These are phyloP conservation scores for Drosophila merina DNA, from an alignment of 2,888 invertebrate genomes.

Conservation along the genomic window DNA sequence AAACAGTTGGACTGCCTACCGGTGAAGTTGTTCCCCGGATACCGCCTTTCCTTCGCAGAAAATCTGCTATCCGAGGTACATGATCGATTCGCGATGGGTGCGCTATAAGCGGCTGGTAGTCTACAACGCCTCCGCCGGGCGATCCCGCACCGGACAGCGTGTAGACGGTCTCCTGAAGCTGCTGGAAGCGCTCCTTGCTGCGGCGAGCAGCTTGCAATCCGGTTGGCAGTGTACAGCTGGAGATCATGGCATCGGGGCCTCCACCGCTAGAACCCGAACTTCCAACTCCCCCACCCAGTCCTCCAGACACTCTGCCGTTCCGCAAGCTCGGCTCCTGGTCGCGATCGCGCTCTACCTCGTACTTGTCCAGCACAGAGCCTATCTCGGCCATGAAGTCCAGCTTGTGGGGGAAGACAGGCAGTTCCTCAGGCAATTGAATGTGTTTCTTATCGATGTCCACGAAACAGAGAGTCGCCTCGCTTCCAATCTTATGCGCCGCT, in stretches of 20 bases:
- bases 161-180: slow-evolving; percentile 89
- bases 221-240: slow-evolving; percentile 91
- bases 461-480: slow-evolving; percentile 95
- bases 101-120: slow-evolving; percentile 82
- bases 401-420: slow-evolving; percentile 96
- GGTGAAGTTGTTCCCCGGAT: slow-evolving; percentile 68
- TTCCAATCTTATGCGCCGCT: slow-evolving; percentile 87
- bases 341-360: slow-evolving; percentile 85
- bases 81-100: slow-evolving; percentile 87
- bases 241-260: slow-evolving; percentile 88
- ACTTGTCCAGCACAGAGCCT: slow-evolving; percentile 89
- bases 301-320: slow-evolving; percentile 65
- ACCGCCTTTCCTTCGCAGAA: slow-evolving; percentile 90
- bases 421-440: slow-evolving; percentile 97
- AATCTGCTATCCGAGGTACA: slow-evolving; percentile 93
- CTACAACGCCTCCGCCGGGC: slow-evolving; percentile 65
- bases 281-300: slow-evolving; percentile 12
- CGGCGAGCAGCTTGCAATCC: slow-evolving; percentile 82
- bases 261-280: slow-evolving; percentile 5
- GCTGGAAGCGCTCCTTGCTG: slow-evolving; percentile 87
- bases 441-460: slow-evolving; percentile 97
- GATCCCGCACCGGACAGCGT: slow-evolving; percentile 77
- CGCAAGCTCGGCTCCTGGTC: slow-evolving; percentile 76
- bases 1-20: slow-evolving; percentile 66
- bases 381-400: slow-evolving; percentile 94